Conservation (phyloP, 1,140 invertebrate genomes). For the Bicyclus anynana region DNA sequence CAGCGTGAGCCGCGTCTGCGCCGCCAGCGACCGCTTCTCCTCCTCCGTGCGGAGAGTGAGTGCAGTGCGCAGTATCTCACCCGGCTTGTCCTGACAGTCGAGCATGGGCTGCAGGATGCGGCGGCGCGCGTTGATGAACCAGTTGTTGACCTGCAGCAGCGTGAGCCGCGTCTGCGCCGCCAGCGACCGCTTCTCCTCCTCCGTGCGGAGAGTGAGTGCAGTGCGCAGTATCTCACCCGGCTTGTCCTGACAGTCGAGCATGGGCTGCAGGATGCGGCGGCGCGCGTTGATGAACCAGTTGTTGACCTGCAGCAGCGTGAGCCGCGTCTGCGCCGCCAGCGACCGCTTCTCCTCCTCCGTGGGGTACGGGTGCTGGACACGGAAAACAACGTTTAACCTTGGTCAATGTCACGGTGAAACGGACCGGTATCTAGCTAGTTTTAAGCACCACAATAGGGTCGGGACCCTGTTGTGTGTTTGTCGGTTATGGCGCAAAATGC, state of each 20-base stretch:
- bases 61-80: no score
- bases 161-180: constrained; percentile 93
- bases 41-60: no score
- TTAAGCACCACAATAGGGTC: no score
- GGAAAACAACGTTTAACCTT: neutral
- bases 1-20: constrained; percentile 91
- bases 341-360: constrained; percentile 95
- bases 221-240: no score
- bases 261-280: constrained; percentile 93
- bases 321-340: constrained; percentile 91
- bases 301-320: constrained; percentile 88
- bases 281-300: constrained; percentile 97
- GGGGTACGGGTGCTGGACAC: constrained; percentile 90
- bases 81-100: constrained; percentile 78
- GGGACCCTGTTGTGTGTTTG: no score
- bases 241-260: constrained; percentile 84
- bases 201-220: no score
- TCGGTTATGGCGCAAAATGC: no score
- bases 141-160: constrained; percentile 87
- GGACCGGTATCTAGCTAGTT: neutral
- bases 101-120: constrained; percentile 95
- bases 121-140: constrained; percentile 96
- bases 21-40: constrained; percentile 92
- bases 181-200: constrained; percentile 93
- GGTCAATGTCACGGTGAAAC: no score